Conservation (phyloP, 2,888 invertebrate genomes). For the Linyphia triangularis region DNA sequence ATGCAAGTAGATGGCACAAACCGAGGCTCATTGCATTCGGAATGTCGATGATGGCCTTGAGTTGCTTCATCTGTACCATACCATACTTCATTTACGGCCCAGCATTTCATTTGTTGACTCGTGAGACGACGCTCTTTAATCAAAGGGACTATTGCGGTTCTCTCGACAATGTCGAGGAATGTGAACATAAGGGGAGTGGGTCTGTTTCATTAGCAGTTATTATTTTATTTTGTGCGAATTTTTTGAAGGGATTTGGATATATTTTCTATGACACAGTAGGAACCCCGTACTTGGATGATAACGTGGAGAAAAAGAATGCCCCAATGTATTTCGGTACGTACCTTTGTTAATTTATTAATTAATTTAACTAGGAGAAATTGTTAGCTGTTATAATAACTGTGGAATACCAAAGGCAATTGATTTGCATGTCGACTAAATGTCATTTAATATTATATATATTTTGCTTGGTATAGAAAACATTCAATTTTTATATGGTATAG, state of each 20-base stretch:
- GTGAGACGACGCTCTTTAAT: background rate
- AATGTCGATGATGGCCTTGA: slow-evolving; percentile 52
- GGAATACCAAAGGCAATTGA: too few species aligned
- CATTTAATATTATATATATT: too few species aligned
- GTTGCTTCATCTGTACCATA: slow-evolving; percentile 75
- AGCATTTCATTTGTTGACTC: slow-evolving; percentile 35
- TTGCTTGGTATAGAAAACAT: too few species aligned
- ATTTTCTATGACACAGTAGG: slow-evolving; percentile 76
- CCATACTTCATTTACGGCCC: slow-evolving; percentile 76
- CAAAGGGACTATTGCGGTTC: background rate
- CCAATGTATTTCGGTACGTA: slow-evolving; percentile 75
- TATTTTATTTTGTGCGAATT: slow-evolving; percentile 75
- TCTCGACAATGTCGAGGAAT: background rate
- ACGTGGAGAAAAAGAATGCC: slow-evolving; percentile 76
- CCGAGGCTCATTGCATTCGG: slow-evolving; percentile 66
- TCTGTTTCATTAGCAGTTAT: slow-evolving; percentile 70
- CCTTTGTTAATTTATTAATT: too few species aligned
- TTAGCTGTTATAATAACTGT: too few species aligned
- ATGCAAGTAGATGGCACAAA: slow-evolving; percentile 69
- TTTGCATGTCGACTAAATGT: too few species aligned
- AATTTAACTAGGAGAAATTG: too few species aligned
- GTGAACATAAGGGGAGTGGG: background rate
- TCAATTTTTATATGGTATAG: too few species aligned
- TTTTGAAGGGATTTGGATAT: slow-evolving; percentile 76
- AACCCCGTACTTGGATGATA: slow-evolving; percentile 76